Conservation (phyloP, 2,113 vertebrate species). For the Xiphophorus hellerii region DNA sequence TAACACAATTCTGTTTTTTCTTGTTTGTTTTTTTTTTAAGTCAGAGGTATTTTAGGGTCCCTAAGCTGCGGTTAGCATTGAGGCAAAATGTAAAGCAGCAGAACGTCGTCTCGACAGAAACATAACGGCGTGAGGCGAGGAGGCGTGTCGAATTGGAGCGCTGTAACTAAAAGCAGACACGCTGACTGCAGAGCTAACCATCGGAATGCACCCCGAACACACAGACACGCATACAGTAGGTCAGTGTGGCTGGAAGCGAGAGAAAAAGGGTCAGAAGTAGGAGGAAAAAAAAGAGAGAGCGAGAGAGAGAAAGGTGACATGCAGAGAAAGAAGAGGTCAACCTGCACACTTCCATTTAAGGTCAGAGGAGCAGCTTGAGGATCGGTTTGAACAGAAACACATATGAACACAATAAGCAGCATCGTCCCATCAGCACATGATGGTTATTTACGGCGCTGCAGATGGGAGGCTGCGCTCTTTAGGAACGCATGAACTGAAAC, state of each 20-base stretch:
- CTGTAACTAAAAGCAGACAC: constrained; percentile 62
- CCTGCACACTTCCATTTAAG: constrained; percentile 36
- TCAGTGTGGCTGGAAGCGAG: constrained; percentile 25
- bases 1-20: background rate
- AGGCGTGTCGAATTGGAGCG: constrained; percentile 23
- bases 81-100: background rate
- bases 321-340: constrained; percentile 11
- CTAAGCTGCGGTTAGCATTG: background rate
- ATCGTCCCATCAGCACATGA: constrained; percentile 40
- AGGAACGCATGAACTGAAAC: background rate
- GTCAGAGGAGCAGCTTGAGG: constrained; percentile 29
- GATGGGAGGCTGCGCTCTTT: constrained; percentile 4
- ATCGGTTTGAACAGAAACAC: constrained; percentile 9
- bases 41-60: background rate
- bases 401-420: constrained; percentile 15
- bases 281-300: background rate
- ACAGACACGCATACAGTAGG: constrained; percentile 12
- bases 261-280: constrained; percentile 21
- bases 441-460: constrained; percentile 32
- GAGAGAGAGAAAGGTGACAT: background rate
- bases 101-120: background rate
- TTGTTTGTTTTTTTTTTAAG: background rate
- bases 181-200: constrained; percentile 62
- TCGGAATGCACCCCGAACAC: constrained; percentile 60
- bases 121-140: background rate